Conservation (phyloP, 2,113 vertebrate species). For the Agapornis roseicollis region DNA sequence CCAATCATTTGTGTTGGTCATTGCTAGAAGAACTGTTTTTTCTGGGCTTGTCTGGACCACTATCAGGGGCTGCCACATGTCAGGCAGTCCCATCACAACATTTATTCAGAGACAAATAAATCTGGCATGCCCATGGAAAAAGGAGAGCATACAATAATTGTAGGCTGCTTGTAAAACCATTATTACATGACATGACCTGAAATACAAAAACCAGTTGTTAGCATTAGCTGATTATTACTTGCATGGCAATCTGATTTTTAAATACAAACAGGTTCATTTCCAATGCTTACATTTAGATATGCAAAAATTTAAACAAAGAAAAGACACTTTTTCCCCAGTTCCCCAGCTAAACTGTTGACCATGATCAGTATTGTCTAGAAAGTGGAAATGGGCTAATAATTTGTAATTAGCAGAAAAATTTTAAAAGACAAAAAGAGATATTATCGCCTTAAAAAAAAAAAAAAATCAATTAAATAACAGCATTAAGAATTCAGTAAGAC, state of each 20-base stretch:
- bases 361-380: not conserved
- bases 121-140: not conserved
- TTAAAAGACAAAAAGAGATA: not conserved
- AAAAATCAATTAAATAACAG: not conserved
- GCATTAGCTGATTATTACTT: not conserved
- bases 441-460: not conserved
- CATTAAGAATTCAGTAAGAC: not conserved
- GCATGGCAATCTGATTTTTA: not conserved
- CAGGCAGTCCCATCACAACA: not conserved
- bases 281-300: not conserved
- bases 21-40: not conserved
- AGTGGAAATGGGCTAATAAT: not conserved
- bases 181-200: not conserved
- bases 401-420: not conserved
- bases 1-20: not conserved
- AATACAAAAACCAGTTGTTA: not conserved
- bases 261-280: not conserved
- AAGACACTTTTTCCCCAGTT: not conserved
- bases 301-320: not conserved
- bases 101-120: conserved; percentile 3
- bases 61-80: conserved; percentile 34
- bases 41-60: not conserved
- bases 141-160: not conserved
- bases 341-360: not conserved
- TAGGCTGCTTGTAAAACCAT: not conserved